Evolutionary conservation across 2,888 invertebrate genomes (phyloP).

Genomic region (Scaptomyza caliginosa): DNA sequence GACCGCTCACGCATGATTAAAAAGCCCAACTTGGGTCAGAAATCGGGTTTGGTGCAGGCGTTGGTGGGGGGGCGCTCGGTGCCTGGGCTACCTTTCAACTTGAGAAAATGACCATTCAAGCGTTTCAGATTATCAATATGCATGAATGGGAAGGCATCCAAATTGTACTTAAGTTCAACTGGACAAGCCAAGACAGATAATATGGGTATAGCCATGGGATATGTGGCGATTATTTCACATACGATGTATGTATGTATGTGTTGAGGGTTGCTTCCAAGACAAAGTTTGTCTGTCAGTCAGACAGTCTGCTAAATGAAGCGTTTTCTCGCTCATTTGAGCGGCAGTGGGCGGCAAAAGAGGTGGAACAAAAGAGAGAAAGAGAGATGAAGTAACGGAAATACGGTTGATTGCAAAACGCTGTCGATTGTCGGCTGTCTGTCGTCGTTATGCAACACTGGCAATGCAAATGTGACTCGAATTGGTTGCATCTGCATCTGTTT

Average conservation of each 20-base stretch:
- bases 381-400: constrained; percentile 34
- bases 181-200: constrained; percentile 34
- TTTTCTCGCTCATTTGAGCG: constrained; percentile 53
- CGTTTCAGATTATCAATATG: constrained; percentile 80
- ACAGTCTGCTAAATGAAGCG: constrained; percentile 48
- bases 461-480: constrained; percentile 23
- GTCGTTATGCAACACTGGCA: constrained; percentile 48
- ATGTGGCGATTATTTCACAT: constrained; percentile 25
- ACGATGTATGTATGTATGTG: background rate
- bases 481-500: constrained; percentile 15
- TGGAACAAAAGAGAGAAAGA: background rate
- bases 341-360: background rate
- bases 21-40: constrained; percentile 47
- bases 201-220: constrained; percentile 25
- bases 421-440: background rate
- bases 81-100: constrained; percentile 67
- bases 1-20: constrained; percentile 72
- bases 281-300: constrained; percentile 8
- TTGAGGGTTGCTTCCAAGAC: constrained; percentile 3
- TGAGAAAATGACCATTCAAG: constrained; percentile 80
- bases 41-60: constrained; percentile 2
- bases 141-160: constrained; percentile 47
- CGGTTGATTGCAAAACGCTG: constrained; percentile 48
- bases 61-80: background rate
- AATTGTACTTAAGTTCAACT: constrained; percentile 65